These are phyloP conservation scores for Mnemiopsis leidyi DNA, from an alignment of 37 sponge, comb jelly and placozoan genomes.

Conservation along the genomic window DNA sequence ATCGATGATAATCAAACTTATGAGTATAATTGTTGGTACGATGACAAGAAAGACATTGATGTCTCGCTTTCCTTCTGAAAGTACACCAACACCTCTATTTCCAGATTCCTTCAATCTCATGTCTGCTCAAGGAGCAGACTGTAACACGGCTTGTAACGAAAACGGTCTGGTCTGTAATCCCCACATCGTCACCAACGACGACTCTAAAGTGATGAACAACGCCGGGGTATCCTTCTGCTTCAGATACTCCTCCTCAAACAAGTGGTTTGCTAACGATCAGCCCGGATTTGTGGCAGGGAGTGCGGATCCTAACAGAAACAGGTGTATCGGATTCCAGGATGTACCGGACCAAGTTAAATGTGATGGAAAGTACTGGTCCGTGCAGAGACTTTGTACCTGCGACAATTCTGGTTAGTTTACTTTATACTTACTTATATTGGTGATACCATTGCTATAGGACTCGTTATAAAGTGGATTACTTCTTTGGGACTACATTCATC, in stretches of 20 bases:
- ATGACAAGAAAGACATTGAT: too few species aligned
- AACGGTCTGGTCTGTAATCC: constrained; percentile 17
- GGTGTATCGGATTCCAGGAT: not conserved
- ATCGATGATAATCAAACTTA: too few species aligned
- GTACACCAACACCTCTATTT: not conserved
- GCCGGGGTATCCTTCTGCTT: not conserved
- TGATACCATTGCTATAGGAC: too few species aligned
- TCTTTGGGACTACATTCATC: too few species aligned
- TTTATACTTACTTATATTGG: too few species aligned
- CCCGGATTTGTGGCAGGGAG: constrained; percentile 19
- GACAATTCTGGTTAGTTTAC: constrained; percentile 36
- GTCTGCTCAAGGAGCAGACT: constrained; percentile 8
- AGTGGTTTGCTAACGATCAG: constrained; percentile 30
- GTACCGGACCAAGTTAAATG: constrained; percentile 1
- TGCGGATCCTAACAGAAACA: not conserved
- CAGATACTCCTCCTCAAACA: not conserved
- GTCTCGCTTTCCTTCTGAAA: too few species aligned
- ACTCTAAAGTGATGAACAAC: not conserved
- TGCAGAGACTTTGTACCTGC: constrained; percentile 36
- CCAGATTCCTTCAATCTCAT: constrained; percentile 39
- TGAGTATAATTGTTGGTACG: too few species aligned
- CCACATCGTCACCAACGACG: constrained; percentile 22
- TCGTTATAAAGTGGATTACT: too few species aligned
- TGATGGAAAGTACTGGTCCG: not conserved
- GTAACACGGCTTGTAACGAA: constrained; percentile 30